Conservation (phyloP, 1,140 invertebrate species). For the Zaprionus lachaisei region DNA sequence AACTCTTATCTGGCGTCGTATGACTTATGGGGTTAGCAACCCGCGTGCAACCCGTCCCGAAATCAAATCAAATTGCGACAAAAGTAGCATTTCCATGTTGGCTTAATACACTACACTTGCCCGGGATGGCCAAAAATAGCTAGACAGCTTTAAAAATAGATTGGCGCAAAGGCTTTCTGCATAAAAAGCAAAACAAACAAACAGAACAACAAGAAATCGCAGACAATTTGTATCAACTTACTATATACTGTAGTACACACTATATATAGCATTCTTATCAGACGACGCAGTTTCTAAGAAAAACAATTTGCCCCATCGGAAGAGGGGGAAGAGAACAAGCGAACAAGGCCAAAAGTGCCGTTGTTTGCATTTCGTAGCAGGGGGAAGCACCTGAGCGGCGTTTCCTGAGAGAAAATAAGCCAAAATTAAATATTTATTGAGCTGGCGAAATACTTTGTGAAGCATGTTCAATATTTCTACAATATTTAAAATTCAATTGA, state of each 20-base stretch:
- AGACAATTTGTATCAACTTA: slow-evolving; percentile 49
- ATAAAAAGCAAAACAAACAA: slow-evolving; percentile 59
- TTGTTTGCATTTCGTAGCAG: slow-evolving; percentile 50
- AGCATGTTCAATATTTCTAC: not conserved
- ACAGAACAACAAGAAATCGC: slow-evolving; percentile 32
- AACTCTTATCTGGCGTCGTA: slow-evolving; percentile 23
- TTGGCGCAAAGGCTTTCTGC: slow-evolving; percentile 52
- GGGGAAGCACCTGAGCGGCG: slow-evolving; percentile 59
- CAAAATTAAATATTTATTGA: slow-evolving; percentile 42
- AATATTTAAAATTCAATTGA: not conserved
- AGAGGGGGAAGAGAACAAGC: not conserved
- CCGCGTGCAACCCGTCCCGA: not conserved
- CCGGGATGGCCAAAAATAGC: slow-evolving; percentile 43
- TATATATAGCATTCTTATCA: slow-evolving; percentile 50
- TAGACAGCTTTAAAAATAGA: slow-evolving; percentile 55
- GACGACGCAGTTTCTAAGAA: slow-evolving; percentile 60
- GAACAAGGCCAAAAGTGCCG: slow-evolving; percentile 27
- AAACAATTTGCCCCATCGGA: slow-evolving; percentile 28
- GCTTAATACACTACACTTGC: not conserved
- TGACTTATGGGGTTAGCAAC: slow-evolving; percentile 35
- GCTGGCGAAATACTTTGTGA: slow-evolving; percentile 33
- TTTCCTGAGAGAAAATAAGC: slow-evolving; percentile 43
- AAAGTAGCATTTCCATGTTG: not conserved
- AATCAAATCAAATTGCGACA: slow-evolving; percentile 16
- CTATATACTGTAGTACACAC: not conserved